These are phyloP conservation scores for Astur gentilis DNA, from an alignment of 2,113 vertebrate species.

Conservation along the genomic window DNA sequence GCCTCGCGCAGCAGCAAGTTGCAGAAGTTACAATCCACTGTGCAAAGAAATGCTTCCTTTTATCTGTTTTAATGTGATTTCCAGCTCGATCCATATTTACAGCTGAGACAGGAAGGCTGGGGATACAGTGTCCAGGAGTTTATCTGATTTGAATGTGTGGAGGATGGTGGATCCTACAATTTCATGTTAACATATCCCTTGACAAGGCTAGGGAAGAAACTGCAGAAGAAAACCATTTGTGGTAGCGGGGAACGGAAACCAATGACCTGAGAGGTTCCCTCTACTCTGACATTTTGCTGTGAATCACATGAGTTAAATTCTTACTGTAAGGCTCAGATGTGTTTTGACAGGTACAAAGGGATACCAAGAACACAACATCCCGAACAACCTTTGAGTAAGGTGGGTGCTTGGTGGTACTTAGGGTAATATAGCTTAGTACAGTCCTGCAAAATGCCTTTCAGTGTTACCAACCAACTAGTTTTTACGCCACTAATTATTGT, in stretches of 20 bases:
- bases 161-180: background rate
- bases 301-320: background rate
- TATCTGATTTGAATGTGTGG: background rate
- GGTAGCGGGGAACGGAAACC: background rate
- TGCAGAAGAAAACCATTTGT: background rate
- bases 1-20: background rate
- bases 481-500: background rate
- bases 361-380: slow-evolving; percentile 41
- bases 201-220: background rate
- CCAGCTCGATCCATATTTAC: background rate
- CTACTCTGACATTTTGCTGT: background rate
- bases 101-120: background rate
- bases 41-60: background rate
- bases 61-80: background rate
- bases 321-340: slow-evolving; percentile 39
- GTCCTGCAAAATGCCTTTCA: background rate
- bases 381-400: slow-evolving; percentile 35
- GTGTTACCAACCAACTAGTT: background rate
- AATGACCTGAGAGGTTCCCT: background rate
- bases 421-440: background rate
- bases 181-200: background rate
- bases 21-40: background rate
- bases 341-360: slow-evolving; percentile 50
- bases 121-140: background rate
- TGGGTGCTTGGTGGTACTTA: slow-evolving; percentile 32